A percentile compares a stretch with the other conserved stretches of the same genome.
Conservation (phyloP, 1,140 invertebrate species). For the Medauroidea extradentata region DNA sequence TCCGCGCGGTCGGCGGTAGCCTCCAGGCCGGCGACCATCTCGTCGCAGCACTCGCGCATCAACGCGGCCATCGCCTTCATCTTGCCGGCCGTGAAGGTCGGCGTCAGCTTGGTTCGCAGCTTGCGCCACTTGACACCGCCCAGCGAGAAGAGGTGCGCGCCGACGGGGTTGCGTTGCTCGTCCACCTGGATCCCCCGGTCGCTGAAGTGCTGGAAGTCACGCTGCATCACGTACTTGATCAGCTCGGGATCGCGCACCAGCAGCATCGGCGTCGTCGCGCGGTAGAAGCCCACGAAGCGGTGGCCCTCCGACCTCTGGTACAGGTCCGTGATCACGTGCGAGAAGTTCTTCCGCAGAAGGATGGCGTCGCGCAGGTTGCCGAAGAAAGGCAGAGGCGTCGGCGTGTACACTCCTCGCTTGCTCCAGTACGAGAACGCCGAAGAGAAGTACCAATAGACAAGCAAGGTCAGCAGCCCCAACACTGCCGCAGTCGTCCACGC, state of each 20-base stretch:
- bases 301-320: constrained; percentile 17
- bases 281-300: constrained; percentile 47
- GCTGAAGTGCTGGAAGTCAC: constrained; percentile 54
- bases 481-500: no score
- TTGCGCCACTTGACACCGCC: constrained; percentile 39
- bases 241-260: constrained; percentile 49
- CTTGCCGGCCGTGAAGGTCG: constrained; percentile 42
- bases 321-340: background rate
- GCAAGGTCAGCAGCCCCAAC: background rate
- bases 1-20: constrained; percentile 7
- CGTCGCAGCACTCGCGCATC: constrained; percentile 14
- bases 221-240: constrained; percentile 50
- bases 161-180: constrained; percentile 28
- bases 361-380: constrained; percentile 5
- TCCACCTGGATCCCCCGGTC: constrained; percentile 40
- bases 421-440: background rate
- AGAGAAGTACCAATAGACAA: constrained; percentile 1
- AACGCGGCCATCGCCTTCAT: constrained; percentile 40
- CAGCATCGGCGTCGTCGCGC: constrained; percentile 43
- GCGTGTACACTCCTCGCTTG: background rate
- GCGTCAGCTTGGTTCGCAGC: constrained; percentile 40
- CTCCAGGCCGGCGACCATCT: background rate
- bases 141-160: constrained; percentile 23
- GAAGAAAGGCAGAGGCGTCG: constrained; percentile 5
- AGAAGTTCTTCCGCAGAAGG: background rate